Evolutionary conservation across 2,888 invertebrate genomes (phyloP), one percentile per base, ranked within the genome.

Genomic region (Hartigia nigra): DNA sequence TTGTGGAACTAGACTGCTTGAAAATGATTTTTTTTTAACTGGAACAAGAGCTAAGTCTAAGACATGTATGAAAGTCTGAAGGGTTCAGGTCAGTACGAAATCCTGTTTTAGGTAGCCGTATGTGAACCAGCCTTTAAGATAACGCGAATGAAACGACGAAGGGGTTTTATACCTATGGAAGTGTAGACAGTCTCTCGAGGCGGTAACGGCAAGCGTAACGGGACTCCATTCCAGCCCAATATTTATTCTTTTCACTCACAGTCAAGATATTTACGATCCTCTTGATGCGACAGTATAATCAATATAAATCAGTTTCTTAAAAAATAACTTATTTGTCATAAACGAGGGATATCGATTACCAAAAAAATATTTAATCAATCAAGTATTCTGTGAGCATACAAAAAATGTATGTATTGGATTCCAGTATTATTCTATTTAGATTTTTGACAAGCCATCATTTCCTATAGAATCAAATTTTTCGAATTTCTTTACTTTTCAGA

Each of bases 151-250:
- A 86, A 85, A 84, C 80, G 81, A 81, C 84, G 81, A 82, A 79
- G 82, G 81, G 80, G 80, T 82, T 84, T 84, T 72, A 72, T 34
- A 84, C 76, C 83, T 81, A 76, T 84, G 83, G 78, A 82, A 80
- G 74, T 37, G 72, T 31, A 37, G 31, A 76, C 55, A 39, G 34
- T 86, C 86, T 87, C 90, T 90, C 86, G 87, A 90, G 90, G 90
- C 90, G 88, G 89, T 91, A 91, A 91, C 91, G 91, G 91, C 90
- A 91, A 89, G 88, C 85, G 84, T 91, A 91, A 91, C 91, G 91
- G 91, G 88, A 90, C 86, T 79, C 84, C 88, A 89, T 90, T 90
- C 90, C 89, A 88, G 88, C 89, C 90, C 88, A 91, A 91, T 91
- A 90, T 91, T 91, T 88, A 90, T 90, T 90, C 90, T 91, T 91